Conservation (phyloP, 2,113 vertebrate species). For the Apteryx owenii region DNA sequence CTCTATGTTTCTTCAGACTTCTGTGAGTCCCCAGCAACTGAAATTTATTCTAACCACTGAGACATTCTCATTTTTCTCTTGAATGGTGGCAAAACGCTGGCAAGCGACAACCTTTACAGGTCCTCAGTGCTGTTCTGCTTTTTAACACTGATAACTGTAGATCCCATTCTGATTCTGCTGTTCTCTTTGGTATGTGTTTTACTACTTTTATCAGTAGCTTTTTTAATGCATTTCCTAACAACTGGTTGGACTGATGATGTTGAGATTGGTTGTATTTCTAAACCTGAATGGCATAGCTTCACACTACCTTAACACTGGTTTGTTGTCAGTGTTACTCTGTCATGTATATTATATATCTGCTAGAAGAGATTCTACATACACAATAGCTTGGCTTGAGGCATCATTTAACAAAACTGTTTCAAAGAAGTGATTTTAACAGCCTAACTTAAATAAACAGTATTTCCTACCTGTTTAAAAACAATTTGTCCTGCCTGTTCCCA, state of each 20-base stretch:
- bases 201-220: neutral
- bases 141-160: neutral
- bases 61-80: neutral
- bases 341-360: neutral
- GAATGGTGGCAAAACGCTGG: neutral
- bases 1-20: slow-evolving; percentile 2
- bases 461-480: neutral
- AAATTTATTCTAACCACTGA: neutral
- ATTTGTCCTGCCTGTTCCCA: neutral
- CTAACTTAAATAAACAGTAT: neutral
- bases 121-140: neutral
- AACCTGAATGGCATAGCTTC: neutral
- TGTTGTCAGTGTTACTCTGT: neutral
- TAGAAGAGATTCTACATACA: neutral
- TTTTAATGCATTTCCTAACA: neutral
- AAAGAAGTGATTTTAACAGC: neutral
- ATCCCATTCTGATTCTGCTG: neutral
- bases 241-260: neutral
- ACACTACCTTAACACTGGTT: neutral
- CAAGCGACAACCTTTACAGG: neutral
- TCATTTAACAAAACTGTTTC: neutral
- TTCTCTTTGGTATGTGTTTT: neutral
- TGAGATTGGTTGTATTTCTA: neutral
- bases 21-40: neutral
- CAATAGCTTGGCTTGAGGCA: neutral